phyloP scores from a whole-genome alignment of 2,113 vertebrate genomes.

The Centropristis striata region DNA sequence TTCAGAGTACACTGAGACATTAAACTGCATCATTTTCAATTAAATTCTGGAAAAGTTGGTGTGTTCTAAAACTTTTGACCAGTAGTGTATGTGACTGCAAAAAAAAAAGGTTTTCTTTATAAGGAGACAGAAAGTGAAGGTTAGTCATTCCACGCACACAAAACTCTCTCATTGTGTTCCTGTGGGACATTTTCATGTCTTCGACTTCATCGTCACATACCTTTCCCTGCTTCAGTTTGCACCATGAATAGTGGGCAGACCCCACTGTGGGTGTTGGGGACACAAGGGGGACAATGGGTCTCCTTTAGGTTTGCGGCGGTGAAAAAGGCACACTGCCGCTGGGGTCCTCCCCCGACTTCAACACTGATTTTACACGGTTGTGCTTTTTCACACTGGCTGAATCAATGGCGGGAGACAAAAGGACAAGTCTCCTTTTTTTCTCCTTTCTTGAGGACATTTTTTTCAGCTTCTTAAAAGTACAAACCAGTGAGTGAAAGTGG shows the following conservation, averaged over 20 bases:
- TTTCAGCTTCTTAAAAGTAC: conserved; percentile 73
- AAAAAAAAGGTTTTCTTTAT: conserved; percentile 1
- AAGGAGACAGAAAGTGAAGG: conserved; percentile 25
- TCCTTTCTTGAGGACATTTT: conserved; percentile 51
- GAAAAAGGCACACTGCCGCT: conserved; percentile 75
- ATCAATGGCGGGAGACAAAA: conserved; percentile 81
- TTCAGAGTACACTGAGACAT: no score
- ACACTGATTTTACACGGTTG: conserved; percentile 87
- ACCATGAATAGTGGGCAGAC: conserved; percentile 69
- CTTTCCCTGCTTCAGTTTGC: conserved; percentile 75
- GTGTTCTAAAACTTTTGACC: no score
- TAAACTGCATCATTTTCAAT: no score
- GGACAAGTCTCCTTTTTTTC: conserved; percentile 72
- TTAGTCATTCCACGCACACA: conserved; percentile 23
- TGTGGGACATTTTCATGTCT: conserved; percentile 64
- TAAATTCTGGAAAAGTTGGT: no score
- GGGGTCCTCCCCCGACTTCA: conserved; percentile 83
- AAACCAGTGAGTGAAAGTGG: conserved; percentile 79
- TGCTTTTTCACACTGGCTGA: conserved; percentile 85
- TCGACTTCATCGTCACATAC: conserved; percentile 77
- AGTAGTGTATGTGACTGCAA: background rate
- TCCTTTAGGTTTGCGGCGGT: conserved; percentile 74
- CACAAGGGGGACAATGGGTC: conserved; percentile 79
- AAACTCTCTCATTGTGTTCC: conserved; percentile 52
- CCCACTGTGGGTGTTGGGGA: conserved; percentile 79